phyloP scores from a whole-genome alignment of 2,888 invertebrate species.

The Cetonia aurata region DNA sequence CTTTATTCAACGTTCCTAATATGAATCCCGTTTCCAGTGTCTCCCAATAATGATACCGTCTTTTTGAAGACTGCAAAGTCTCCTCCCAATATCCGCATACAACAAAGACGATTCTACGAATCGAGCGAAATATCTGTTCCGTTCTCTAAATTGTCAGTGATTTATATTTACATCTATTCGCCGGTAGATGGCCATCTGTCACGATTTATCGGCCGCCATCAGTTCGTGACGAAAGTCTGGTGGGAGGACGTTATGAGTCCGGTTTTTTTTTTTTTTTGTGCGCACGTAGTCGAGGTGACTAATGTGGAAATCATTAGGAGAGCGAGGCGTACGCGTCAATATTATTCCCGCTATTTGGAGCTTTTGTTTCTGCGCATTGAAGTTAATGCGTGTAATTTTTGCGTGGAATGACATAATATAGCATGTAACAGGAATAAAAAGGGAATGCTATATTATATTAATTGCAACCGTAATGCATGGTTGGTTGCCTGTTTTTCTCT shows the following conservation, averaged over 20 bases:
- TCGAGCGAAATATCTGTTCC: constrained; percentile 17
- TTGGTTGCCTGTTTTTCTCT: no score
- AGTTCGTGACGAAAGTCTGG: constrained; percentile 16
- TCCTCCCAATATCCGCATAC: background rate
- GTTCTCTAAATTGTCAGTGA: constrained; percentile 21
- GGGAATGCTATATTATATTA: no score
- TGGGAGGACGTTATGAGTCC: constrained; percentile 18
- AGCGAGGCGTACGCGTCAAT: constrained; percentile 30
- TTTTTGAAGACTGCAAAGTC: background rate
- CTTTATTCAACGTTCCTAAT: no score
- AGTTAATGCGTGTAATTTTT: no score
- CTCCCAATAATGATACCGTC: background rate
- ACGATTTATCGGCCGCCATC: constrained; percentile 32
- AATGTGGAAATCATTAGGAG: constrained; percentile 40
- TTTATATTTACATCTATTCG: constrained; percentile 38
- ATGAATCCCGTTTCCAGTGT: no score
- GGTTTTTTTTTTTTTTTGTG: constrained; percentile 13
- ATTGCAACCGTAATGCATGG: no score
- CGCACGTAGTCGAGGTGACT: constrained; percentile 18
- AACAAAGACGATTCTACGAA: constrained; percentile 18
- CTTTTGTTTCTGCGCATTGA: constrained; percentile 5
- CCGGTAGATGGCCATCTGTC: constrained; percentile 23
- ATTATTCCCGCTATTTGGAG: constrained; percentile 10
- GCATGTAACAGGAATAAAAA: no score
- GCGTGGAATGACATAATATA: no score